Conservation (phyloP, 2,888 invertebrate genomes). For the Malachius bipustulatus region DNA sequence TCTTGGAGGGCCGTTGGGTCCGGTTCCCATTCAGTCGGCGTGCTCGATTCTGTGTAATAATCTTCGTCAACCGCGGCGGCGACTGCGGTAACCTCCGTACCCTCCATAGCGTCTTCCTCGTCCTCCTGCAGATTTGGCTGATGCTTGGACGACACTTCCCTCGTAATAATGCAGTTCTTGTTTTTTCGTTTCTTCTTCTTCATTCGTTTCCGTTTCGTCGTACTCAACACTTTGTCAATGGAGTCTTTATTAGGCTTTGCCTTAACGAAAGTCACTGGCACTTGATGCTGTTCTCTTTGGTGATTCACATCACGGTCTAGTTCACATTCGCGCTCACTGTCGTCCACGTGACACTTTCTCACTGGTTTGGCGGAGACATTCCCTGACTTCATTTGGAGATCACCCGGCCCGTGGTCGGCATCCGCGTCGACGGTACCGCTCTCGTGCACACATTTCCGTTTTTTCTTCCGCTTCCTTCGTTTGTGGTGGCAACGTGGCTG, state of each 20-base stretch:
- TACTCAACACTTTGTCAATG: slow-evolving; percentile 26
- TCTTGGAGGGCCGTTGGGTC: slow-evolving; percentile 31
- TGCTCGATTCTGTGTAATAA: slow-evolving; percentile 34
- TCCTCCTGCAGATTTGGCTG: slow-evolving; percentile 29
- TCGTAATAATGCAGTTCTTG: slow-evolving; percentile 12
- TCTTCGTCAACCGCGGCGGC: slow-evolving; percentile 33
- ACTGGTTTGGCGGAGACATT: slow-evolving; percentile 13
- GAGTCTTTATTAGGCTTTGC: slow-evolving; percentile 20
- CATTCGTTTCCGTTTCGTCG: slow-evolving; percentile 33
- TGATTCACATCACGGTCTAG: slow-evolving; percentile 3
- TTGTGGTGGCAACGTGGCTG: slow-evolving; percentile 40
- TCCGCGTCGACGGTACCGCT: slow-evolving; percentile 23
- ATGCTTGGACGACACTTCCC: slow-evolving; percentile 34
- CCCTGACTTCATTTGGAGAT: slow-evolving; percentile 13
- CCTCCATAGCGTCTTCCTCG: slow-evolving; percentile 41
- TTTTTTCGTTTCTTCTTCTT: slow-evolving; percentile 40
- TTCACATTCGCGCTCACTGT: slow-evolving; percentile 19
- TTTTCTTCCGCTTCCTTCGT: slow-evolving; percentile 41
- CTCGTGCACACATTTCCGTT: slow-evolving; percentile 32
- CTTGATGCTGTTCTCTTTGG: slow-evolving; percentile 3
- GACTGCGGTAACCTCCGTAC: slow-evolving; percentile 40
- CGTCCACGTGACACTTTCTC: slow-evolving; percentile 27
- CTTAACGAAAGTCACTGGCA: slow-evolving; percentile 10
- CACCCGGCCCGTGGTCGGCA: slow-evolving; percentile 17
- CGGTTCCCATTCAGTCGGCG: slow-evolving; percentile 36